Base-by-base conservation (phyloP, 2,113 vertebrate species). In the Scolopax mira region DNA sequence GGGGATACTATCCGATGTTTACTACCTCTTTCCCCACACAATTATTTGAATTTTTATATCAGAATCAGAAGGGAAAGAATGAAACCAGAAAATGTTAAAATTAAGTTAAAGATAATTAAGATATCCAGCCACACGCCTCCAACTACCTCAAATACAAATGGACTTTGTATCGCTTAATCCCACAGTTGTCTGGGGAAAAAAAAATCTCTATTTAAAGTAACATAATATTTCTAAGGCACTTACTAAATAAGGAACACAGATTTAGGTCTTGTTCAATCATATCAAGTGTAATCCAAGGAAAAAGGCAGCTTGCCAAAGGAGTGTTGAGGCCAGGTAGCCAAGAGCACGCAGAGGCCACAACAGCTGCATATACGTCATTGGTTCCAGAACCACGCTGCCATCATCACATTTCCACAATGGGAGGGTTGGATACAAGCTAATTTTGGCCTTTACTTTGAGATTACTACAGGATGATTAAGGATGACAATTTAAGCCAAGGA, bases 71-170 rank as follows among this genome's bases (percentile, higher is more conserved):
- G 12, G 2, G 6, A 85, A 51, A 70, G 10, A 30, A 60, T 58
- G 35, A 94, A 49, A 83, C 6, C 5, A 73, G 44, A n/a, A 77
- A 54, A 39, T 35, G 28, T 42, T 62, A 74, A 57, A 81, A 79
- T 89, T 70, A 83, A 81, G 18, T 51, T 27, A 67, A 65, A 80
- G 54, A 75, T 61, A 79, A 52, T 90, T 80, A 80, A 78, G 37
- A 78, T 23, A 62, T 66, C 11, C 30, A 89, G 31, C 27, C 35
- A 71, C 51, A 42, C 6, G 10, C 12, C 42, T 54, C 51, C 42
- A 73, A 48, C 88, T 71, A 33, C 64, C 49, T 33, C 25, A 35
- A 74, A 25, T 39, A 62, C 9, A 69, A 85, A 48, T 49, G 27
- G 44, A 79, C 37, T 80, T 81, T 49, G 30, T 25, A 10, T 9